phyloP scores from a whole-genome alignment of 2,888 invertebrate species.

The Xiphydria camelus region DNA sequence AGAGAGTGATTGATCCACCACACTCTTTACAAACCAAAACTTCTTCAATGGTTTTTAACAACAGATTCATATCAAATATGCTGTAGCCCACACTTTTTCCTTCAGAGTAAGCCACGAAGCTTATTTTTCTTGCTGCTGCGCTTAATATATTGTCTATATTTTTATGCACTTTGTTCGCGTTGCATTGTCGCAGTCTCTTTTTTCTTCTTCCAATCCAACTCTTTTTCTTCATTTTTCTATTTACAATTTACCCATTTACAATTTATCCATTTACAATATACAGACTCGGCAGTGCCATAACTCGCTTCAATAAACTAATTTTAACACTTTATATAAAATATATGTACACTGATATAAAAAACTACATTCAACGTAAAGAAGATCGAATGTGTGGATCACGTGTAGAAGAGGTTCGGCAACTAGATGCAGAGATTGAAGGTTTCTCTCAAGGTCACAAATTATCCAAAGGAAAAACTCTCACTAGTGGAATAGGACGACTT shows the following conservation, averaged over 20 bases:
- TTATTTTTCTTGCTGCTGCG: not conserved
- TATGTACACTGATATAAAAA: no score
- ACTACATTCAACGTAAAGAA: not conserved
- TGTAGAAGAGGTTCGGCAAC: not conserved
- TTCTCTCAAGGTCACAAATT: not conserved
- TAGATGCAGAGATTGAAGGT: not conserved
- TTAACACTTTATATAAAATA: no score
- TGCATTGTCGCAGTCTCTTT: not conserved
- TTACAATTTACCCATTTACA: no score
- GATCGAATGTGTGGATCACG: slow-evolving; percentile 1
- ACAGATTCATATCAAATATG: not conserved
- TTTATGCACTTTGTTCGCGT: not conserved
- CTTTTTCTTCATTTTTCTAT: not conserved
- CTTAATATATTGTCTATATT: not conserved
- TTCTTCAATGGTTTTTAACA: no score
- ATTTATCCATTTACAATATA: no score
- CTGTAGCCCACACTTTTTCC: not conserved
- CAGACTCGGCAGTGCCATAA: no score
- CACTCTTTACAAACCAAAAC: slow-evolving; percentile 5
- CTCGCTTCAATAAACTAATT: no score
- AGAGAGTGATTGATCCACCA: slow-evolving; percentile 6
- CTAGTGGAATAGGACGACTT: not conserved
- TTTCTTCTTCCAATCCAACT: not conserved
- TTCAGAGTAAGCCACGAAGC: not conserved
- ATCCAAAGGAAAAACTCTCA: not conserved